These are phyloP conservation scores for Drosophila formosana DNA, from an alignment of 2,888 invertebrate genomes.

Conservation along the genomic window DNA sequence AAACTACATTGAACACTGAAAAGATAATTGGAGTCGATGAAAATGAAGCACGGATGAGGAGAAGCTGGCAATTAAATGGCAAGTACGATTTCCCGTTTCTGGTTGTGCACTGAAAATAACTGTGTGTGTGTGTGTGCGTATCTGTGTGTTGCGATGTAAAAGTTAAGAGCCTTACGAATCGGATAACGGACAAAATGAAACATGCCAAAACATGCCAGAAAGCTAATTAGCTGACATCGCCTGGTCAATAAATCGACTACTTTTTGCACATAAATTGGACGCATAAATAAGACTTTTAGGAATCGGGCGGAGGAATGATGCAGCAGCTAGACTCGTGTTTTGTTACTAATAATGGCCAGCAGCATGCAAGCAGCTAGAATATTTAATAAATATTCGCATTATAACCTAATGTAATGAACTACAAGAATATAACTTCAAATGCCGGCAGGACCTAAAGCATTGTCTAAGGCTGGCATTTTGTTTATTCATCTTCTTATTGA, in stretches of 20 bases:
- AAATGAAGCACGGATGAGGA: background rate
- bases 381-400: conserved; percentile 36
- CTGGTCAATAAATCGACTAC: conserved; percentile 40
- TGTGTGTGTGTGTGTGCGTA: background rate
- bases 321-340: background rate
- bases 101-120: background rate
- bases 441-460: background rate
- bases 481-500: background rate
- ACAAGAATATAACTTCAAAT: background rate
- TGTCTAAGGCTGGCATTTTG: background rate
- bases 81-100: conserved; percentile 3
- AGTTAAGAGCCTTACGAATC: conserved; percentile 23
- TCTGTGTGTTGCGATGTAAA: background rate
- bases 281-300: conserved; percentile 21
- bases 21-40: background rate
- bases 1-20: background rate
- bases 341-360: conserved; percentile 16
- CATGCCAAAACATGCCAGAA: conserved; percentile 37
- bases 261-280: conserved; percentile 3
- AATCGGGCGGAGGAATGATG: background rate
- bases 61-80: background rate
- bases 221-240: conserved; percentile 51
- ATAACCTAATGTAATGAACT: conserved; percentile 54
- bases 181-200: conserved; percentile 12
- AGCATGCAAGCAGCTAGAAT: conserved; percentile 31